Conservation (phyloP, 2,113 vertebrate genomes). For the Podarcis muralis region DNA sequence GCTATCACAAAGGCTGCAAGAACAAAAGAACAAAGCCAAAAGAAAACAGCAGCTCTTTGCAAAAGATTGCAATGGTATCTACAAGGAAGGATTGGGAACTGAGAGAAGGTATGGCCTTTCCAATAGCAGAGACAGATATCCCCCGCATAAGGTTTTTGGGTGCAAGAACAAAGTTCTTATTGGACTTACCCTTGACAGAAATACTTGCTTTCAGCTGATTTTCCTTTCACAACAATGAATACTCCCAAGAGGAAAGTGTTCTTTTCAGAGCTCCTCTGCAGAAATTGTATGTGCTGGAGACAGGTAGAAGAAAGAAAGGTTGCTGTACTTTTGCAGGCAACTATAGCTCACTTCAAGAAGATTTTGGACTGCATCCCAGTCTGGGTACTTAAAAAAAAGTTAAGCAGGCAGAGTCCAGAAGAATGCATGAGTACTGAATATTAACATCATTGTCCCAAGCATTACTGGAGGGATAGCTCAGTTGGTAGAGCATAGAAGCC, state of each 20-base stretch:
- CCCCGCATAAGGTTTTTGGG: conserved; percentile 21
- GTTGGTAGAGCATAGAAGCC: neutral
- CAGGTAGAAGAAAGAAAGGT: neutral
- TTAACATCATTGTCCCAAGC: neutral
- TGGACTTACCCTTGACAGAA: conserved; percentile 29
- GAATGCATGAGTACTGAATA: conserved; percentile 5
- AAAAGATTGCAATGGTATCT: neutral
- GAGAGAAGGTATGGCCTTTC: neutral
- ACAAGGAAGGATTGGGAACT: too few relatives aligned
- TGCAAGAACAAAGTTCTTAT: conserved; percentile 24
- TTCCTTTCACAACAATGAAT: conserved; percentile 16
- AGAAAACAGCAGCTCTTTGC: neutral
- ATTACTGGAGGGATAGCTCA: neutral
- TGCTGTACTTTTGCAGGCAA: neutral
- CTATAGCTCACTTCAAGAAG: neutral
- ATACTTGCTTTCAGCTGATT: conserved; percentile 39
- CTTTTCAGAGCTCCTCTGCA: neutral
- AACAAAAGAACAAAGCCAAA: neutral
- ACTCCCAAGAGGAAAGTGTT: conserved; percentile 29
- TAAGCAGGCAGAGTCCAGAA: conserved; percentile 29
- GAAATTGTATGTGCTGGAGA: neutral
- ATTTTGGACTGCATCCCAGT: conserved; percentile 43
- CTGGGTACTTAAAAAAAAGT: conserved; percentile 24
- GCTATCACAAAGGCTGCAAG: neutral
- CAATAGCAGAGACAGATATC: neutral